Percentiles rank a stretch among this genome's conserved stretches.
Conservation (phyloP, 92 coral and sea anemone genomes). For the Pocillopora grandis region DNA sequence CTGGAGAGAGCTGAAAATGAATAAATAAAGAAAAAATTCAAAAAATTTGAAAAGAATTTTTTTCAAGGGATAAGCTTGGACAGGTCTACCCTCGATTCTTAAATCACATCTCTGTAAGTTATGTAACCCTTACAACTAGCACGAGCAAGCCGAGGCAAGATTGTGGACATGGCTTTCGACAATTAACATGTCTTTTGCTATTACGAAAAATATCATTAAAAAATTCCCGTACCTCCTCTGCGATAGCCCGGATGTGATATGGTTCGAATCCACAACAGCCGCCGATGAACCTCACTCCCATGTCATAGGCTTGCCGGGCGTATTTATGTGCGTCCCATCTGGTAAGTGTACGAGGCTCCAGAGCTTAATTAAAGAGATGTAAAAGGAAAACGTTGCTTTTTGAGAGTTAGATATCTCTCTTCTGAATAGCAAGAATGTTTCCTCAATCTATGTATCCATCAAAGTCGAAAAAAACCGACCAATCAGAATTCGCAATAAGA, state of each 20-base stretch:
- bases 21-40: background rate
- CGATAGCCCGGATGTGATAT: constrained; percentile 87
- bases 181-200: no score
- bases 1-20: constrained; percentile 46
- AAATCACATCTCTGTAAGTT: background rate
- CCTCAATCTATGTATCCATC: no score
- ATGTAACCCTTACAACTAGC: no score
- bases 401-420: no score
- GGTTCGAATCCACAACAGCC: constrained; percentile 95
- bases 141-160: no score
- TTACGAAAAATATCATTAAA: no score
- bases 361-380: constrained; percentile 39
- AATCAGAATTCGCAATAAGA: background rate
- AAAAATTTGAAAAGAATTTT: no score
- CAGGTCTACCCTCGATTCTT: no score
- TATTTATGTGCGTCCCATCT: constrained; percentile 77
- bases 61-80: no score
- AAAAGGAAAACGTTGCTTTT: no score
- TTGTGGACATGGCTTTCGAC: no score
- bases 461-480: background rate
- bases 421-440: no score
- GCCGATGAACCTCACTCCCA: constrained; percentile 84
- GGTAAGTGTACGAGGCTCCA: constrained; percentile 69
- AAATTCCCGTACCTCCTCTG: constrained; percentile 71
- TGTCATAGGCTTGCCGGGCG: constrained; percentile 70